A percentile compares a stretch with the other conserved stretches of the same genome.
These are phyloP conservation scores for Caracal caracal DNA, from an alignment of 2,113 vertebrate species.

Conservation along the genomic window DNA sequence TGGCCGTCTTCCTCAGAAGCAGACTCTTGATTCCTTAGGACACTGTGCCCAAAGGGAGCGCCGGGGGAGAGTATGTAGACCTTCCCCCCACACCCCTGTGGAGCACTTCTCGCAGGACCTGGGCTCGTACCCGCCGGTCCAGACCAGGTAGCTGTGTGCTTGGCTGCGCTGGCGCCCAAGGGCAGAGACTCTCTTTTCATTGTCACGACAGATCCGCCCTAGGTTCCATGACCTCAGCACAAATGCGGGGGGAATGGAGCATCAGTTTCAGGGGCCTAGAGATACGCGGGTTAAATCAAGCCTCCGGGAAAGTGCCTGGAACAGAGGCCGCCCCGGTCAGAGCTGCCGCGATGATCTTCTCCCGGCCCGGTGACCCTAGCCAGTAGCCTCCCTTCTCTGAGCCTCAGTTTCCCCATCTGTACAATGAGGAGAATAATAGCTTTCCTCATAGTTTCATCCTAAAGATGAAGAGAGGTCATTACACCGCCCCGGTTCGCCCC, in stretches of 20 bases:
- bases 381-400: background rate
- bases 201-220: rapidly evolving
- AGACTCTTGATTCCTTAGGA: background rate
- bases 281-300: background rate
- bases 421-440: background rate
- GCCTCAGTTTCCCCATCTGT: background rate
- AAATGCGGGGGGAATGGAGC: too few relatives aligned
- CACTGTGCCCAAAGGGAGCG: background rate
- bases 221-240: too few relatives aligned
- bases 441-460: background rate
- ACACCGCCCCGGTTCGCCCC: background rate
- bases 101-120: background rate
- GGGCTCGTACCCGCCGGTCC: rapidly evolving
- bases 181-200: background rate
- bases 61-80: background rate
- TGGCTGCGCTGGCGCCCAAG: background rate
- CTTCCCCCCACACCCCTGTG: background rate
- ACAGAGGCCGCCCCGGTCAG: background rate
- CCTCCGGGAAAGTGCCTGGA: rapidly evolving
- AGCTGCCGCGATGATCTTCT: background rate
- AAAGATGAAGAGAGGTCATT: background rate
- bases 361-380: background rate
- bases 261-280: background rate
- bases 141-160: background rate
- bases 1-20: background rate